Evolutionary conservation across 2,797 vertebrate genomes (phyloP).

Genomic region (Morus bassanus): DNA sequence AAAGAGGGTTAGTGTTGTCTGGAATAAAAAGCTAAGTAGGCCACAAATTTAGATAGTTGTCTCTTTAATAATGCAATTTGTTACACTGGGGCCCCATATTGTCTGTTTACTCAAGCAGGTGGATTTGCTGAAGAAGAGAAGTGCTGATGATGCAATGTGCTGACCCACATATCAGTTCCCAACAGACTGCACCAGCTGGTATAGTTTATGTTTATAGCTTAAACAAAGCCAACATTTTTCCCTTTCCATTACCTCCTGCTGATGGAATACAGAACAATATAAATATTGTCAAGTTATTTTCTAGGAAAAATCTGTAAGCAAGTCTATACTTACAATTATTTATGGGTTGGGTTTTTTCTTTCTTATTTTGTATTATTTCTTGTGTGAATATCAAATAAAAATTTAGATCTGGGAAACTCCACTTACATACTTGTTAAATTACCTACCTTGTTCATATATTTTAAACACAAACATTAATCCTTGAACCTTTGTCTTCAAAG

Average conservation of each 20-base stretch:
- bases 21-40: constrained; percentile 44
- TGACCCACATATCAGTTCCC: constrained; percentile 89
- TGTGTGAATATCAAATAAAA: neutral
- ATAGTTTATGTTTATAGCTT: constrained; percentile 51
- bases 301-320: neutral
- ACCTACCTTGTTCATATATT: neutral
- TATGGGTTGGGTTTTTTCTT: neutral
- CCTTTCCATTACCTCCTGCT: constrained; percentile 29
- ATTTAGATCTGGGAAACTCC: neutral
- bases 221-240: constrained; percentile 43
- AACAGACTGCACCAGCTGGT: constrained; percentile 78
- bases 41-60: constrained; percentile 33
- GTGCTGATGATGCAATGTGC: constrained; percentile 84
- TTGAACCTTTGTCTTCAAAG: neutral
- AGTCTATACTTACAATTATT: neutral
- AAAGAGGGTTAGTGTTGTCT: neutral
- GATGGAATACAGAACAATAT: constrained; percentile 34
- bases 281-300: constrained; percentile 14
- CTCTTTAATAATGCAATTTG: constrained; percentile 79
- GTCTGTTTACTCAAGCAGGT: constrained; percentile 80
- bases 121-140: constrained; percentile 73
- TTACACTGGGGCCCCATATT: constrained; percentile 63
- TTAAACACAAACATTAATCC: neutral
- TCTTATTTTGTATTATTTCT: neutral
- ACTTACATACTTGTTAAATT: neutral